Conservation (phyloP, 2,797 vertebrate genomes). For the Apogon hyalosoma region DNA sequence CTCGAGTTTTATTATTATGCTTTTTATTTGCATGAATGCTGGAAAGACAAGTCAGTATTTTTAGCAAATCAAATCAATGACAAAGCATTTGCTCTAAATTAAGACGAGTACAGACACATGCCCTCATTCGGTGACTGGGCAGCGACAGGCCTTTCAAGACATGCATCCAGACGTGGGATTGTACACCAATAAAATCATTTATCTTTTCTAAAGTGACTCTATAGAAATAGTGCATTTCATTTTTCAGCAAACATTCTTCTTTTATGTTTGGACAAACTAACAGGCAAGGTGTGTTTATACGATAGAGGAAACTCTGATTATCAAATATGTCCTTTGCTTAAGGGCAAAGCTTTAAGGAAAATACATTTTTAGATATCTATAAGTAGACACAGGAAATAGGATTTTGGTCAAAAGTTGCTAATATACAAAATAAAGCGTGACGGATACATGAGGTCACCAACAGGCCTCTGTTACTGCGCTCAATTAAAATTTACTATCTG, state of each 20-base stretch:
- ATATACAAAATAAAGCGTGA: constrained; percentile 42
- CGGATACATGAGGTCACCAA: background rate
- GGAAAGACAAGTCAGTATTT: constrained; percentile 58
- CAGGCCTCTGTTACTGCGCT: constrained; percentile 26
- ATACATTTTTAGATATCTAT: constrained; percentile 26
- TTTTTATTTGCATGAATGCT: constrained; percentile 58
- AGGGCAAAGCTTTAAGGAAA: constrained; percentile 34
- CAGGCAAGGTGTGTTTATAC: constrained; percentile 22
- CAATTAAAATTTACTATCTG: constrained; percentile 43
- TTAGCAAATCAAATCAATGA: constrained; percentile 61
- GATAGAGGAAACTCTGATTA: constrained; percentile 23
- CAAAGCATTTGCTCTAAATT: constrained; percentile 61
- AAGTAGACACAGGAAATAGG: constrained; percentile 24
- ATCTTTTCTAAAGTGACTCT: constrained; percentile 24
- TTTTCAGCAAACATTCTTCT: constrained; percentile 23
- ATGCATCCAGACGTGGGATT: constrained; percentile 33
- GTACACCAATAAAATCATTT: background rate
- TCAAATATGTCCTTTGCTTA: constrained; percentile 22
- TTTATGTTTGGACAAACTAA: constrained; percentile 1
- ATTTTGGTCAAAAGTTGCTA: constrained; percentile 59
- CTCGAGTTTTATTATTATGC: constrained; percentile 54
- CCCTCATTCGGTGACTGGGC: constrained; percentile 16
- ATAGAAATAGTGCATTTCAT: constrained; percentile 32
- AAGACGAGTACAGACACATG: constrained; percentile 33
- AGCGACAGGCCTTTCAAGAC: constrained; percentile 21